phyloP scores from a whole-genome alignment of 53 echinoderm and acorn worm genomes.

The Patiria pectinifera region DNA sequence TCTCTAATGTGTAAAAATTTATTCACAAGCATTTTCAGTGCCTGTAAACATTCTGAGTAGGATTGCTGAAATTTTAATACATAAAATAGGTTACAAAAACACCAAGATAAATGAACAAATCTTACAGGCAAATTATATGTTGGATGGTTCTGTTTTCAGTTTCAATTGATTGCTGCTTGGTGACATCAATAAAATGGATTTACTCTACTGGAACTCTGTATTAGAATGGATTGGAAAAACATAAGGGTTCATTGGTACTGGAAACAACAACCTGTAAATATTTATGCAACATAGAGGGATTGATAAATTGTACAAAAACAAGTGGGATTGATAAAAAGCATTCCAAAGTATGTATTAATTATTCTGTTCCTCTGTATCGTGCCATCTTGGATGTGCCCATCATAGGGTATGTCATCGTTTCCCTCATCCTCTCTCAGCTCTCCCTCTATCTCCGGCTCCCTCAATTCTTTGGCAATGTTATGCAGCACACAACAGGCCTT shows the following conservation, averaged over 20 bases:
- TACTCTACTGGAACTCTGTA: neutral
- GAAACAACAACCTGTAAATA: neutral
- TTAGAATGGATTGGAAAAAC: neutral
- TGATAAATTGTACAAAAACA: neutral
- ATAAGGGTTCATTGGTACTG: neutral
- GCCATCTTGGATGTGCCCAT: conserved; percentile 30
- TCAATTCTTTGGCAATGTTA: conserved; percentile 11
- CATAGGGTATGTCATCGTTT: neutral
- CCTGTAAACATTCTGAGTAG: neutral
- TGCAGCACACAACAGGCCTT: conserved; percentile 25
- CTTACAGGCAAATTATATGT: neutral
- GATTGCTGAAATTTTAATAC: neutral
- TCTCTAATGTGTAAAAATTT: neutral
- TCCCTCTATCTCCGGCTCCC: conserved; percentile 17
- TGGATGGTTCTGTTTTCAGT: neutral
- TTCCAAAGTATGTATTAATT: conserved; percentile 27
- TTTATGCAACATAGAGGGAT: neutral
- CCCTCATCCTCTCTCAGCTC: neutral
- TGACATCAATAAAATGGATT: neutral
- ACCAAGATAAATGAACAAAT: neutral
- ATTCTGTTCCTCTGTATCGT: neutral
- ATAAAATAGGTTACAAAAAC: too few species aligned
- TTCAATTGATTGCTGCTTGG: neutral
- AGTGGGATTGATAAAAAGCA: neutral
- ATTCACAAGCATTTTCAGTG: neutral